Evolutionary conservation across 2,888 invertebrate genomes (phyloP), one percentile per base, ranked within the genome.

Genomic region (Lissocephala sabroskyi): DNA sequence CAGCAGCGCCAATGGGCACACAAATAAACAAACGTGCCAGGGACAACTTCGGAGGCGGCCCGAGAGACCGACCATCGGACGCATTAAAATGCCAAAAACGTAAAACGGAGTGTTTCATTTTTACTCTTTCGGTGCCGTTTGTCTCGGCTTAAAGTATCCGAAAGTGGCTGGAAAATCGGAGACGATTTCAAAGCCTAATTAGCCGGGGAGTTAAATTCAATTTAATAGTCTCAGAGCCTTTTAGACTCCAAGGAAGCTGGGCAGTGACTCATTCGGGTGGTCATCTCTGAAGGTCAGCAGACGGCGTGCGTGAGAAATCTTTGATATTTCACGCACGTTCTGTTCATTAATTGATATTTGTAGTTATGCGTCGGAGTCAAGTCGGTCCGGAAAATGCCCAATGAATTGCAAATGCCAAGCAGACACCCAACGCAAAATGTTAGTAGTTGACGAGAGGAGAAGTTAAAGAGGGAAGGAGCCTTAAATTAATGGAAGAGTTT

Each of bases 301-400:
- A n/a, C 35, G 41, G 11, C 17, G 23, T 37, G 46, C 37, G 51
- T 39, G 50, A 51, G 53, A 49, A 56, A 43, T 40, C 52, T 59
- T 62, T 57, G 58, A 62, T 62, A 77, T 79, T 74, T 79, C 48
- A 59, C 55, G 67, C 79, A 77, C 76, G 76, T 76, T 57, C 55
- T 42, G 33, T 49, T 71, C 65, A 79, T 77, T 77, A 77, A 77
- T 74, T 79, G 67, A 79, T 74, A 79, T 79, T 74, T 76, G 74
- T 59, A 64, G 62, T 65, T 79, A 73, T 79, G 74, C 74, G 55
- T 67, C 70, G 70, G 76, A 79, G 79, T 76, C 77, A 78, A 52
- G 62, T 33, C 54, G 42, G 23, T 3, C 51, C 58, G 40, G 16
- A 61, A 53, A 52, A 37, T 49, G 39, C 54, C 57, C 54, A 63